Conservation (phyloP, 2,888 invertebrate species). For the Eurois occulta region DNA sequence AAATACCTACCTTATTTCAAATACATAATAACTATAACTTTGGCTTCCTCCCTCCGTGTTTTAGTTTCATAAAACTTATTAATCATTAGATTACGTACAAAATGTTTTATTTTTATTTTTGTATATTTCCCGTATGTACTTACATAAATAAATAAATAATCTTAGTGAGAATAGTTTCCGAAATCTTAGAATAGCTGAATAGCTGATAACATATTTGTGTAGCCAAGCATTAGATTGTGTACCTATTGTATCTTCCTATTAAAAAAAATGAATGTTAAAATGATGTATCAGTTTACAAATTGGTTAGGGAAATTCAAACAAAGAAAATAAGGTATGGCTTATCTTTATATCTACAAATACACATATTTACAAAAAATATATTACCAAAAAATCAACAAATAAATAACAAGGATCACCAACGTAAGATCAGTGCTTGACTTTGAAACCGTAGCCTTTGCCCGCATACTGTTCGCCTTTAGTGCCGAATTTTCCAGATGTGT, state of each 20-base stretch:
- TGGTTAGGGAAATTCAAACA: not conserved
- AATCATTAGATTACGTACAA: not conserved
- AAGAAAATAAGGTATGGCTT: conserved; percentile 73
- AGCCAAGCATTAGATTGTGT: not conserved
- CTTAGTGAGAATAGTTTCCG: conserved; percentile 8
- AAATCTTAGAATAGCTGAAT: conserved; percentile 15
- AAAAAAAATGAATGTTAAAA: not conserved
- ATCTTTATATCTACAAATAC: conserved; percentile 78
- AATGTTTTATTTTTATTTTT: conserved; percentile 12
- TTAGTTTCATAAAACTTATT: not conserved
- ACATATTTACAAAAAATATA: conserved; percentile 84
- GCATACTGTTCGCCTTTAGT: conserved; percentile 74
- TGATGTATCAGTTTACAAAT: not conserved
- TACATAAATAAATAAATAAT: conserved; percentile 22
- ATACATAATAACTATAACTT: conserved; percentile 36
- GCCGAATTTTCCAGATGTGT: conserved; percentile 88
- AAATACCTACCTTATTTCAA: not conserved
- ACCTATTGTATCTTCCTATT: no score
- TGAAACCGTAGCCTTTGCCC: conserved; percentile 87
- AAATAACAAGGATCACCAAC: conserved; percentile 78
- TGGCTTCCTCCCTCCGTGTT: conserved; percentile 22
- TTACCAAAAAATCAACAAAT: conserved; percentile 83
- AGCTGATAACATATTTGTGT: conserved; percentile 8
- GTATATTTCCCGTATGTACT: conserved; percentile 2
- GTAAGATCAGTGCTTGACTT: conserved; percentile 80